Base-by-base conservation (phyloP, 1,140 invertebrate species). In the Oncopodura yosiiana region DNA sequence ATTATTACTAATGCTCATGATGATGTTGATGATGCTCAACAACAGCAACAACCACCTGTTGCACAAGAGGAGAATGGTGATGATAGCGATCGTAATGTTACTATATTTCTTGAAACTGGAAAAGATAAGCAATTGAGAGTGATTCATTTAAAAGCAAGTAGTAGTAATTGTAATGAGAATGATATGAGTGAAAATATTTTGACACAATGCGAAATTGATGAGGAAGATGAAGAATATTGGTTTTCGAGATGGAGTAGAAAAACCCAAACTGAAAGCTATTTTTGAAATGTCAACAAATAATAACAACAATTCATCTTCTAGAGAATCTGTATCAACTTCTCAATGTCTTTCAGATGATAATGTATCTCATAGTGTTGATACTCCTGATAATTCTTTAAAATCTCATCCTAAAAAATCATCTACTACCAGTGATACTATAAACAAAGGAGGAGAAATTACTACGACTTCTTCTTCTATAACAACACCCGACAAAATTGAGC, bases 211-310 rank as follows among this genome's bases (percentile, higher is more conserved):
- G 49, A 49, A 2, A 26, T 23, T 1, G 53, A 52, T 18, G 61
- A 60, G 8, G 58, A 61, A 14, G 58, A 56, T 19, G 58, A 61
- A 18, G 62, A 63, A 16, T 63, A 63, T 43, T 63, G 58, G 58
- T 63, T 63, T 53, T 38, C 54, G 9, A 60, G 58, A 46, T 63
- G 62, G 62, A 60, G 57, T 49, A 32, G 53, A 18, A 48, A n/a
- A 54, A 36, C 58, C 62, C 11, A 29, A 53, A 30, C 49, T 63
- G 16, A 59, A 57, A 23, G 53, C 41, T 39, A 54, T 56, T 46
- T 60, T 60, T 42, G 53, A 43, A 30, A 55, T 49, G 27, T 48
- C 54, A 12, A 56, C 37, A 26, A 50, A 44, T 39, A n/a, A n/a
- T n/a, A n/a, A n/a, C n/a, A n/a, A n/a, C n/a, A n/a, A n/a, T n/a